Evolutionary conservation across 2,888 invertebrate genomes (phyloP), one percentile per base, ranked within the genome.

Genomic region (Epinotia demarniana): DNA sequence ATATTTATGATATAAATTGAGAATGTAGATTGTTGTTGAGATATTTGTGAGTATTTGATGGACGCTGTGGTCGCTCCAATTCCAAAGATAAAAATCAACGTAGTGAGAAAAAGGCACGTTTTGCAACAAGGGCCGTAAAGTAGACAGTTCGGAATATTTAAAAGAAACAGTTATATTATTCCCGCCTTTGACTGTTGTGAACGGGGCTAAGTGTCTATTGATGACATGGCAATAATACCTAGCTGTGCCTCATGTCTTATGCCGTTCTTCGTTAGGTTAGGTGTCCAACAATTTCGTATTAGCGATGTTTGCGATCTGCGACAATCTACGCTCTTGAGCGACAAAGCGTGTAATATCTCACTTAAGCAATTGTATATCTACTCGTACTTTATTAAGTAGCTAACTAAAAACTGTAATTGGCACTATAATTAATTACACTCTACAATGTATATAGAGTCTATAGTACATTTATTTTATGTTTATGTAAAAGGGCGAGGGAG

Each of bases 191-290:
- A 63, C 18, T 46, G 57, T 11, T 72, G 72, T 58, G 72, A 72
- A 72, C 58, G 57, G 39, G 72, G 72, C 46, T 72, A 64, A 43
- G 46, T 53, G 23, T 9, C 23, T 58, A 77, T 67, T 71, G 72
- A 64, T 74, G 74, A 72, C 18, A 68, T 74, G 74, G 71, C 18
- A 68, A 72, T 58, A 64, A 72, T 57, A 64, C 57, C 39, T 57
- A 58, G 43, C 57, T 23, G 72, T 55, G n/a, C 18, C 27, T 8
- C 23, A 43, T 57, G 19, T 63, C 43, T 46, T 6, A 12, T 63
- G 46, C 46, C 46, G 46, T 63, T 13, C 39, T 62, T 62, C 18
- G 39, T 39, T 18, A 39, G 39, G 39, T n/a, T n/a, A n/a, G n/a
- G n/a, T 53, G 49, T n/a, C 49, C 49, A 53, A n/a, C 49, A 53